Evolutionary conservation across 2,888 invertebrate species (phyloP), one percentile per base, ranked within the genome.

Genomic region (Tenodera sinensis): DNA sequence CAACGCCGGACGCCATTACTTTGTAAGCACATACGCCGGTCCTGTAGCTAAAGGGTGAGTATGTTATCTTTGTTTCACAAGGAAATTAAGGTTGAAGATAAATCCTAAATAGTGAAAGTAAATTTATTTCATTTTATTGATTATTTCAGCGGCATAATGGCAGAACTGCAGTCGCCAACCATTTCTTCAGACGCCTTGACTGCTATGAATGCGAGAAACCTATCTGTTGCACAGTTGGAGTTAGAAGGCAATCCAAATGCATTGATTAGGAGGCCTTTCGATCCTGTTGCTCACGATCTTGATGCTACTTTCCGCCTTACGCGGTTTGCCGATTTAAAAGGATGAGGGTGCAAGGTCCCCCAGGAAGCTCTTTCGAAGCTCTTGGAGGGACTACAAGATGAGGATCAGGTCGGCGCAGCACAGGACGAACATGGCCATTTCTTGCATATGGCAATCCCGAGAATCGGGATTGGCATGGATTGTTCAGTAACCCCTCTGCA

Each of bases 271-370:
- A 93, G 93, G 92, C 94, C 94, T 89, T 96, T 96, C 92, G 95
- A 95, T 93, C 98, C 98, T 92, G 96, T 96, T 92, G 97, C 97
- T 91, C 97, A 98, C 94, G 98, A 98, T 93, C 95, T 99, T 94
- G 97, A 98, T 93, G 95, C 97, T 85, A 97, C 97, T 94, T 99
- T 99, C 95, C 96, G 98, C 91, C 95, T 99, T 92, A 99, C 98
- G 92, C 96, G 98, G 91, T 98, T 98, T 93, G 97, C 98, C 90
- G 98, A 98, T 94, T 94, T 98, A 92, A 98, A 98, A 94, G 98
- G 98, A 94, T 97, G 98, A 94, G 98, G 98, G 93, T 98, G 98
- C 94, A 98, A 98, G 94, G 98, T 98, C 93, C 98, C 98, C 91
- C 98, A 98, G 94, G 98, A 98, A 94, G 97, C 97, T 90, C 95